Conservation (phyloP, 2,888 invertebrate genomes). For the Drosophila cognata region DNA sequence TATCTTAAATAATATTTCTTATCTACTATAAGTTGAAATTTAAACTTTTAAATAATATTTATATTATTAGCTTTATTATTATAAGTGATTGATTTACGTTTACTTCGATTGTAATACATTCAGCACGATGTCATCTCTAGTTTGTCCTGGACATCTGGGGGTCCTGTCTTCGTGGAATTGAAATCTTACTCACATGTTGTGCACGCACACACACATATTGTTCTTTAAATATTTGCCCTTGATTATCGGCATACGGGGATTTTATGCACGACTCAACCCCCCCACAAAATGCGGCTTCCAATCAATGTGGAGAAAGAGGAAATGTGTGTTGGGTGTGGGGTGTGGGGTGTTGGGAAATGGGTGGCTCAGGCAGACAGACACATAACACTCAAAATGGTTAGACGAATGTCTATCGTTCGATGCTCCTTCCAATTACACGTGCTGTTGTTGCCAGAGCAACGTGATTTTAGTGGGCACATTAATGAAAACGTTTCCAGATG, state of each 20-base stretch:
- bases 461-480: constrained; percentile 71
- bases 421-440: constrained; percentile 11
- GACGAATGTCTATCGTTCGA: constrained; percentile 39
- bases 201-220: constrained; percentile 46
- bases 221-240: constrained; percentile 83
- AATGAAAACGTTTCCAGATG: constrained; percentile 65
- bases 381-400: constrained; percentile 68
- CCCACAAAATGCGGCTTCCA: constrained; percentile 40
- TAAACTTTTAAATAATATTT: not conserved
- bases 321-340: not conserved
- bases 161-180: constrained; percentile 5
- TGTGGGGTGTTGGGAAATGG: not conserved
- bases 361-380: constrained; percentile 32
- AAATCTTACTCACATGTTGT: constrained; percentile 52
- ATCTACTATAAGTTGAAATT: not conserved
- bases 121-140: constrained; percentile 9
- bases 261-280: constrained; percentile 42
- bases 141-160: not conserved
- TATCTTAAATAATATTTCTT: not conserved
- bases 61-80: not conserved
- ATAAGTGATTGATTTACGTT: not conserved
- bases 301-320: constrained; percentile 36
- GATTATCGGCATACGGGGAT: constrained; percentile 77
- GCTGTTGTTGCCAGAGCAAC: constrained; percentile 59
- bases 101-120: not conserved